phyloP scores from a whole-genome alignment of 2,797 vertebrate species.

The Channallabes apus region DNA sequence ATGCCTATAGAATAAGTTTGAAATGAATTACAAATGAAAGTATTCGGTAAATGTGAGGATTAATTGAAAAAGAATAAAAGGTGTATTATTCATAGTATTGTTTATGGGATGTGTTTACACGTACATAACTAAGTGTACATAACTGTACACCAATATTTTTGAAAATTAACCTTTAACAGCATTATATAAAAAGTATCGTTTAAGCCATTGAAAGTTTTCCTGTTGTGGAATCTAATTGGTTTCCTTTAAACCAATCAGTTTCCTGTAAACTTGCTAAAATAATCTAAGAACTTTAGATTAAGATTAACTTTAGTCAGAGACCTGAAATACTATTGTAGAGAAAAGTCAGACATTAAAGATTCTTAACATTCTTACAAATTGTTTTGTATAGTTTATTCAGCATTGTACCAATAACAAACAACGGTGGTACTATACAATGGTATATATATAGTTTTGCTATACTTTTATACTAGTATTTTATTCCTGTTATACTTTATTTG shows the following conservation, averaged over 20 bases:
- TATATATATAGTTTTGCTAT: no score
- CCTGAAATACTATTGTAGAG: no score
- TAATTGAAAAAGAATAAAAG: not conserved
- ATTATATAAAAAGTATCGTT: not conserved
- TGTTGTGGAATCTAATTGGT: not conserved
- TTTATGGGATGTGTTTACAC: not conserved
- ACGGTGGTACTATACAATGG: not conserved
- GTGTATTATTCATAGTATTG: not conserved
- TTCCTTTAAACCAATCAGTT: not conserved
- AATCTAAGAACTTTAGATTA: no score
- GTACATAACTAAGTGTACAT: no score
- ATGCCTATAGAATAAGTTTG: not conserved
- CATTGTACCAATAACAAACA: not conserved
- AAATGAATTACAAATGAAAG: not conserved
- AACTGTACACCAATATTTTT: not conserved
- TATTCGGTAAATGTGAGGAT: not conserved
- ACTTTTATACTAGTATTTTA: not conserved
- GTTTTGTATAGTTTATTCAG: not conserved
- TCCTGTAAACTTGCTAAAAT: not conserved
- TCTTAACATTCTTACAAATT: no score
- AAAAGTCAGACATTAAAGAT: not conserved
- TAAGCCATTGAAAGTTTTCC: no score
- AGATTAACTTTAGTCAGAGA: no score
- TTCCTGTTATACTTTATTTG: not conserved
- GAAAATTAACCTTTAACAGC: not conserved